Conservation (phyloP, 2,113 vertebrate genomes). For the Eleginops maclovinus region DNA sequence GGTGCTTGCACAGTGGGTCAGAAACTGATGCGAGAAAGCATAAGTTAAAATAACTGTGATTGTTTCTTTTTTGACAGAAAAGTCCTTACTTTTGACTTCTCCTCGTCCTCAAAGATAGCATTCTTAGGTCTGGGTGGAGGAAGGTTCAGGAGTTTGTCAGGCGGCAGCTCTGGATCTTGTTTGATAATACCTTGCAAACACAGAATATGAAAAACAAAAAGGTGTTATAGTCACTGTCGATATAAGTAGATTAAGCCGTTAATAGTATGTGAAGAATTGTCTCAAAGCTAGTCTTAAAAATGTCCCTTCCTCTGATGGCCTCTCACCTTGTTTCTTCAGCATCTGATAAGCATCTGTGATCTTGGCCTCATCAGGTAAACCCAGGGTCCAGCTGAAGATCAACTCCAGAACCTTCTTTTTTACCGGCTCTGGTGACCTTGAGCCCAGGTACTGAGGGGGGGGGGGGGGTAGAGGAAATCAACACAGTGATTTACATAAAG, state of each 20-base stretch:
- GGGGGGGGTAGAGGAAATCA: background rate
- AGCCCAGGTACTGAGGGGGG: conserved; percentile 90
- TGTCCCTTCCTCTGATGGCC: fast-evolving
- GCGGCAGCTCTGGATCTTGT: conserved; percentile 92
- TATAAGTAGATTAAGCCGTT: background rate
- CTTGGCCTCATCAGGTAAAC: conserved; percentile 93
- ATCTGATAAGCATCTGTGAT: conserved; percentile 97
- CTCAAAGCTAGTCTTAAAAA: background rate
- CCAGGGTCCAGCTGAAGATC: conserved; percentile 96
- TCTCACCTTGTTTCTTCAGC: conserved; percentile 97
- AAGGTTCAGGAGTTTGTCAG: conserved; percentile 86
- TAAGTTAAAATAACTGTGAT: background rate
- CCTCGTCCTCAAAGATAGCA: conserved; percentile 97
- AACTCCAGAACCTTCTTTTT: conserved; percentile 96
- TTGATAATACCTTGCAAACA: conserved; percentile 91
- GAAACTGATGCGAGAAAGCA: background rate
- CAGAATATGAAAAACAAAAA: conserved; percentile 24
- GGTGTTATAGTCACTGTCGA: background rate
- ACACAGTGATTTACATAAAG: background rate
- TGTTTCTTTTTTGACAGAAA: background rate
- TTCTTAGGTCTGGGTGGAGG: conserved; percentile 94
- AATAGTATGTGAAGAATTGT: background rate
- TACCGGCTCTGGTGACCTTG: conserved; percentile 93
- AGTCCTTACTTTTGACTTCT: conserved; percentile 94
- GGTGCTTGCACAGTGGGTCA: background rate